These are phyloP conservation scores for Melanotus villosus DNA, from an alignment of 2,888 invertebrate genomes.

Conservation along the genomic window DNA sequence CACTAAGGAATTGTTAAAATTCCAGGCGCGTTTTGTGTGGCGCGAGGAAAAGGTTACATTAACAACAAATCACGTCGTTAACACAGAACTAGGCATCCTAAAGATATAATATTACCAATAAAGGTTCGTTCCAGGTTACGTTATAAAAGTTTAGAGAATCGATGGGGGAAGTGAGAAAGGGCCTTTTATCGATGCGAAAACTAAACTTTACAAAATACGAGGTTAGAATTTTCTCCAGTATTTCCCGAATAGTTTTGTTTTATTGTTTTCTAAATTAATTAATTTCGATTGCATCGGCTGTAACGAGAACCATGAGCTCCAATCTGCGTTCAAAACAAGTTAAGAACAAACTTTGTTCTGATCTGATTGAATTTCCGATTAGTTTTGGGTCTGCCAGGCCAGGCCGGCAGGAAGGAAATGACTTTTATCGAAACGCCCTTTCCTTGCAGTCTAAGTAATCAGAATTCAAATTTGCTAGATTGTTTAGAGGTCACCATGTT, in stretches of 20 bases:
- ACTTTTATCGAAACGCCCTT: conserved; percentile 38
- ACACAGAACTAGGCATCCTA: background rate
- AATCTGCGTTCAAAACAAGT: conserved; percentile 15
- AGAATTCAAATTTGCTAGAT: conserved; percentile 24
- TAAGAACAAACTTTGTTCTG: background rate
- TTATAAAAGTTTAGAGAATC: conserved; percentile 7
- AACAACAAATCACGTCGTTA: background rate
- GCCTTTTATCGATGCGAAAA: too few species aligned
- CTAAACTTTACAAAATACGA: too few species aligned
- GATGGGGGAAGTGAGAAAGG: too few species aligned
- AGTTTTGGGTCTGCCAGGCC: conserved; percentile 23
- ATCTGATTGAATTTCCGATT: conserved; percentile 35
- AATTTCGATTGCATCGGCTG: conserved; percentile 5
- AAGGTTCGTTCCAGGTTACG: background rate
- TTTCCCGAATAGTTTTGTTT: too few species aligned
- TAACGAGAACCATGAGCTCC: background rate
- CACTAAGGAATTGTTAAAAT: background rate
- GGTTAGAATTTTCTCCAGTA: too few species aligned
- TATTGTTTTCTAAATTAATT: background rate
- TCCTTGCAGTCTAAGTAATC: conserved; percentile 35
- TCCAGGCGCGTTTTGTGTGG: background rate
- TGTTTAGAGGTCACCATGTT: conserved; percentile 24
- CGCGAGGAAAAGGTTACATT: background rate
- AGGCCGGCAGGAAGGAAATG: conserved; percentile 27
- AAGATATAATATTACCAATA: conserved; percentile 9